Evolutionary conservation across 2,888 invertebrate genomes (phyloP), one percentile per base, ranked within the genome.

Genomic region (Brachynemurus nebulosus): DNA sequence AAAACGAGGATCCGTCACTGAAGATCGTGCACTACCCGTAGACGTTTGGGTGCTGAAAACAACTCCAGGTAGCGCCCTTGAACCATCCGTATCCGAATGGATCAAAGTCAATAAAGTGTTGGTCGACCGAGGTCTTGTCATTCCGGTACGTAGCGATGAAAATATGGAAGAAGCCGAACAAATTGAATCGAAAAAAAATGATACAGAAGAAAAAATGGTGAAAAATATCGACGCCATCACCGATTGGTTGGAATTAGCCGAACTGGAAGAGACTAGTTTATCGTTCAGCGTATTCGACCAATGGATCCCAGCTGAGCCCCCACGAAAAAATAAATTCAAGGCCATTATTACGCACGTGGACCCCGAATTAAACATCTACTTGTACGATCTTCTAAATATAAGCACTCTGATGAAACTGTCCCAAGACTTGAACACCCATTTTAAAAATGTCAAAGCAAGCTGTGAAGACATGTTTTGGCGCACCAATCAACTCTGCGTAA

Each of bases 401-500:
- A 66, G 68, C 42, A 59, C 60, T 33, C 65, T 68, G 7, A n/a
- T n/a, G n/a, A n/a, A n/a, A n/a, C n/a, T n/a, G n/a, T n/a, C n/a
- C n/a, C n/a, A n/a, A n/a, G n/a, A n/a, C n/a, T 61, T 81, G 4
- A 59, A 65, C 20, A 59, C 65, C 1, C 63, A 67, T 37, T 74
- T 72, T 52, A 61, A 61, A 19, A 54, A 63, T 9, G 60, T 66
- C 1, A 62, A 66, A 44, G 65, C 68, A 1, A 67, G 68, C 53
- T 63, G 68, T 9, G 60, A 65, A 42, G 69, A 68, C 48, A 57
- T 58, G n/a, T 62, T 65, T 47, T 84, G 78, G 80, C 54, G 61
- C 4, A 57, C 65, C 2, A 81, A 78, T 2, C 78, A 82, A 48
- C 68, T 79, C 4, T 86, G 84, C 57, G 67, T 82, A 21, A 84